Base-by-base conservation (phyloP, 2,797 vertebrate genomes). In the Alauda arvensis region DNA sequence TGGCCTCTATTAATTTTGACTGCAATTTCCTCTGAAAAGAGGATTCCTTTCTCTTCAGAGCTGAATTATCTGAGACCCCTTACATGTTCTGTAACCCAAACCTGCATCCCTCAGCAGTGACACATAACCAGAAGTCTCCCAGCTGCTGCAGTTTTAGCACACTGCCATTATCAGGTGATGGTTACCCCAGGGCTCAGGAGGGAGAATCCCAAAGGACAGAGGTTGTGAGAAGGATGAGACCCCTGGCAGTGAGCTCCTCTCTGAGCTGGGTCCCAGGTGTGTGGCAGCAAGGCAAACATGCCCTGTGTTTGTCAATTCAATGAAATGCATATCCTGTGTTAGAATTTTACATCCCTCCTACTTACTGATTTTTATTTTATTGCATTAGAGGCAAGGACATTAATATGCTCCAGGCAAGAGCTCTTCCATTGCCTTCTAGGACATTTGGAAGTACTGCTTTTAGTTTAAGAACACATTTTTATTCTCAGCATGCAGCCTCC, bases 391-490 rank as follows among this genome's bases (percentile, higher is more conserved):
- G 45, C 37, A 88, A 57, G 46, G 37, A 60, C 62, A 86, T 90
- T 67, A 66, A 85, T 67, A 33, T 83, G 24, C 25, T 90, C 56
- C 79, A 26, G 20, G 56, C 79, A 86, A 72, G 61, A 81, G 53
- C 87, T 74, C 34, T 79, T 83, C 39, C 24, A 56, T 62, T 78
- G 69, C 75, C 77, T 93, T 90, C 77, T 49, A 83, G 39, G 55
- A 63, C 51, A 69, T 68, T 83, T 69, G 46, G 39, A 90, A 86
- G 39, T 59, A 91, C 33, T 46, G 48, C 61, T 88, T 93, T 85
- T 77, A 90, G 69, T 83, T 93, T 90, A 93, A 85, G 62, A 88
- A 60, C 37, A 60, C 51, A 78, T 94, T 93, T 94, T 93, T 63
- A 94, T 93, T 91, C 91, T 82, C 79, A 71, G 83, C 83, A 76